These are phyloP conservation scores for Amniataba percoides DNA, from an alignment of 2,797 vertebrate species.

Conservation along the genomic window DNA sequence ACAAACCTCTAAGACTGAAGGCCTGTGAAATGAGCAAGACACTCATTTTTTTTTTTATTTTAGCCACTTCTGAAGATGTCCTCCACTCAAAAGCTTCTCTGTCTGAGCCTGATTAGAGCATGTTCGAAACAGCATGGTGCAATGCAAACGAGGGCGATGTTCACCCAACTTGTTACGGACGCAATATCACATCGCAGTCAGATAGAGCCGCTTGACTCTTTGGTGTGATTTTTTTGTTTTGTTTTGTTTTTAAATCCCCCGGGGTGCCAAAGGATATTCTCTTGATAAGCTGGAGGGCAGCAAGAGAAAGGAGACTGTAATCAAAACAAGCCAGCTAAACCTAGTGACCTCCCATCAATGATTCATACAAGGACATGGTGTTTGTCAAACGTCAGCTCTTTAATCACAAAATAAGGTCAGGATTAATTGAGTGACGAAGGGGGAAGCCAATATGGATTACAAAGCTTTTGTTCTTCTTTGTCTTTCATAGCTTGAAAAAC, in stretches of 20 bases:
- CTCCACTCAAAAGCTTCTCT: constrained; percentile 12
- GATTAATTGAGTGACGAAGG: constrained; percentile 42
- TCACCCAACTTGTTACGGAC: constrained; percentile 27
- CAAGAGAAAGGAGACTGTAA: constrained; percentile 33
- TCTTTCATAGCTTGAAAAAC: not conserved
- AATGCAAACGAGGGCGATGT: constrained; percentile 25
- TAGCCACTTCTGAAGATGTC: constrained; percentile 19
- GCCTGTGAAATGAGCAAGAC: constrained; percentile 43
- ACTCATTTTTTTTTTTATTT: constrained; percentile 40
- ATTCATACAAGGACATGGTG: constrained; percentile 49
- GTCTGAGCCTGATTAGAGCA: constrained; percentile 47
- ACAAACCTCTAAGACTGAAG: constrained; percentile 49
- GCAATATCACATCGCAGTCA: constrained; percentile 53
- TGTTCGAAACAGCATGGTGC: constrained; percentile 30
- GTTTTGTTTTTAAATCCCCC: constrained; percentile 10
- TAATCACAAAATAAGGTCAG: constrained; percentile 56
- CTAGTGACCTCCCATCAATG: constrained; percentile 39
- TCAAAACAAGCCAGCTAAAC: constrained; percentile 46
- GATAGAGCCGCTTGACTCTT: constrained; percentile 1
- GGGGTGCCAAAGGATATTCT: constrained; percentile 15
- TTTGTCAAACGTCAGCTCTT: constrained; percentile 53
- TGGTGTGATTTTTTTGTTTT: constrained; percentile 14
- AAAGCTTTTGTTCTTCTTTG: constrained; percentile 13
- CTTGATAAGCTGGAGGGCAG: constrained; percentile 36
- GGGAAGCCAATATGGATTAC: constrained; percentile 36